These are phyloP conservation scores for Electrona antarctica DNA, from an alignment of 2,113 vertebrate species.

Conservation along the genomic window DNA sequence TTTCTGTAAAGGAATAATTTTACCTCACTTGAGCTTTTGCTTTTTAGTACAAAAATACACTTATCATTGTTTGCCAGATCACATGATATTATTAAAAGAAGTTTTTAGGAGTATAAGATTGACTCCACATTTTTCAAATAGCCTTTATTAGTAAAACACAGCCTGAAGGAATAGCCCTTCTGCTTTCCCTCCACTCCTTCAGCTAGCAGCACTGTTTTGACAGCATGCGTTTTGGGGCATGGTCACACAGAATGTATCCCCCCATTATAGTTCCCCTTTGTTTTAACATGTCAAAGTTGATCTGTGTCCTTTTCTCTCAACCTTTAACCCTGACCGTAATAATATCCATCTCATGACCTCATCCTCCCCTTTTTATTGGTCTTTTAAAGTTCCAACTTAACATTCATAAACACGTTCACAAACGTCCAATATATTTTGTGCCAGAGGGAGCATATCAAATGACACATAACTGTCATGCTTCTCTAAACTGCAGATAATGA, in stretches of 20 bases:
- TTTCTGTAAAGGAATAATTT: neutral
- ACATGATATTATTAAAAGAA: neutral
- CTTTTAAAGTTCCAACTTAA: conserved; percentile 37
- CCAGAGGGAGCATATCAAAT: conserved; percentile 11
- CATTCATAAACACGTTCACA: conserved; percentile 30
- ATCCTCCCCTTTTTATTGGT: conserved; percentile 38
- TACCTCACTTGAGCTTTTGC: no score
- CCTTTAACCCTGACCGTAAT: conserved; percentile 37
- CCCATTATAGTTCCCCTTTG: conserved; percentile 35
- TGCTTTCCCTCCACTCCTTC: conserved; percentile 53
- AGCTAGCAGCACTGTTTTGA: conserved; percentile 46
- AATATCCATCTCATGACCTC: conserved; percentile 26
- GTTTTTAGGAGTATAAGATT: conserved; percentile 32
- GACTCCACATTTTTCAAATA: conserved; percentile 22
- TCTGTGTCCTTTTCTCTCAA: conserved; percentile 33
- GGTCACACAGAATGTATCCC: conserved; percentile 38
- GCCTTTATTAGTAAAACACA: conserved; percentile 17
- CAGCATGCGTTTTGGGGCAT: conserved; percentile 25
- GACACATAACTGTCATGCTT: conserved; percentile 34
- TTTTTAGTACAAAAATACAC: neutral
- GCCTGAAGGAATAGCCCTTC: conserved; percentile 51
- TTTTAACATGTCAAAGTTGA: conserved; percentile 37
- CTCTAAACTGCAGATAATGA: conserved; percentile 37
- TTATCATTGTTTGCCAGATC: neutral
- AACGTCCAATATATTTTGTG: conserved; percentile 9